phyloP scores from a whole-genome alignment of 2,113 vertebrate genomes.

The Sinocyclocheilus anophthalmus region DNA sequence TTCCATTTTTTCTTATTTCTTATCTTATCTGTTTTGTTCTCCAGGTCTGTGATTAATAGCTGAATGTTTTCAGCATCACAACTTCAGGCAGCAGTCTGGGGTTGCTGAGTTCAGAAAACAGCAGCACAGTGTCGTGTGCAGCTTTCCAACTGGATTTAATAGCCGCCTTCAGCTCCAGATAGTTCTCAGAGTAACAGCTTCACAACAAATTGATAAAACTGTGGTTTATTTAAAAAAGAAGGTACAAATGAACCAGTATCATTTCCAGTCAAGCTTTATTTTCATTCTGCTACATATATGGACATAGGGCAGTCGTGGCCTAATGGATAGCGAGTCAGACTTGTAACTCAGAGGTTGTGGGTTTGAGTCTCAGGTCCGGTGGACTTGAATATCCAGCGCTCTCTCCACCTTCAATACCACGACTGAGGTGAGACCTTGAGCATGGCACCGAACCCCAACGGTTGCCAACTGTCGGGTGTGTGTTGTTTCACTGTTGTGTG shows the following conservation, averaged over 20 bases:
- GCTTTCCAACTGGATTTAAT: neutral
- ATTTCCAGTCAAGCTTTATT: constrained; percentile 7
- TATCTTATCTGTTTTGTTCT: constrained; percentile 4
- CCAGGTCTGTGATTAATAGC: constrained; percentile 8
- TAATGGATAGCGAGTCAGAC: too few species aligned
- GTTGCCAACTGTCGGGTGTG: too few species aligned
- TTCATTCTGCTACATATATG: too few species aligned
- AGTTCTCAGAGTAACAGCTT: neutral
- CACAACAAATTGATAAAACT: neutral
- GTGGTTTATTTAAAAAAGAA: constrained; percentile 47
- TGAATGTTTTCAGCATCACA: constrained; percentile 15
- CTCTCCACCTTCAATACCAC: too few species aligned
- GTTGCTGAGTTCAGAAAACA: constrained; percentile 1
- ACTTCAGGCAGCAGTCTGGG: neutral
- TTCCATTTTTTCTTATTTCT: neutral
- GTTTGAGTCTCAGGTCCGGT: too few species aligned
- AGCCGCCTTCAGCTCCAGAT: neutral
- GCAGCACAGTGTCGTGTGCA: neutral
- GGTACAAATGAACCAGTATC: constrained; percentile 53
- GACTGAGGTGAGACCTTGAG: too few species aligned
- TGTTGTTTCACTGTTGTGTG: too few species aligned
- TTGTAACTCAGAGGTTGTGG: too few species aligned
- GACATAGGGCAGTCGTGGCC: too few species aligned
- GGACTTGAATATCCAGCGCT: too few species aligned
- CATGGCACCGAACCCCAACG: too few species aligned